These are phyloP conservation scores for Planococcus citri DNA, from an alignment of 1,140 invertebrate species.

Conservation along the genomic window DNA sequence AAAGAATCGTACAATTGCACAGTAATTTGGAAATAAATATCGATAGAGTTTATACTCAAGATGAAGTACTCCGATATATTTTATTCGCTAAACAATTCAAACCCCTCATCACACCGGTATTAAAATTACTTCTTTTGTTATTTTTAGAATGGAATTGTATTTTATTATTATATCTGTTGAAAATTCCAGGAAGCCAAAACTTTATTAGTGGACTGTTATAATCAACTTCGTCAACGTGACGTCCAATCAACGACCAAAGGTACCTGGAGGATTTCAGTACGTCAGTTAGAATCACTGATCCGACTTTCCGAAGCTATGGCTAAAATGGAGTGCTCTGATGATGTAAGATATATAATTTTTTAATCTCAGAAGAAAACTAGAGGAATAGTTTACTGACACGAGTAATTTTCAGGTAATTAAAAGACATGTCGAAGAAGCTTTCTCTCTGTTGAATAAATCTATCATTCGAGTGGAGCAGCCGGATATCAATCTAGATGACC, in stretches of 20 bases:
- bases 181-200: constrained; percentile 57
- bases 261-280: constrained; percentile 92
- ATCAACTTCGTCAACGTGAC: constrained; percentile 71
- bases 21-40: constrained; percentile 59
- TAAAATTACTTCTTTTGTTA: neutral
- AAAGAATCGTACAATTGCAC: constrained; percentile 91
- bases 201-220: constrained; percentile 81
- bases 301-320: constrained; percentile 93
- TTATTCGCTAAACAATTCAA: constrained; percentile 94
- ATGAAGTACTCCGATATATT: constrained; percentile 87
- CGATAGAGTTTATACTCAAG: constrained; percentile 65
- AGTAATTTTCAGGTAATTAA: constrained; percentile 44
- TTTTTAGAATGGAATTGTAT: constrained; percentile 24
- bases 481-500: constrained; percentile 75
- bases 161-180: neutral
- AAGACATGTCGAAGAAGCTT: constrained; percentile 89
- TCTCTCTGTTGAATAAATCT: constrained; percentile 85
- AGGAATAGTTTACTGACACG: neutral
- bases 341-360: constrained; percentile 44
- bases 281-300: constrained; percentile 97
- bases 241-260: constrained; percentile 51
- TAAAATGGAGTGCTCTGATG: constrained; percentile 83
- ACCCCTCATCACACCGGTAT: constrained; percentile 63
- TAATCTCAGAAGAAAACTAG: neutral
- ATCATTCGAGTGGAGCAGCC: constrained; percentile 96